A percentile compares a stretch with the other conserved stretches of the same genome.
Evolutionary conservation across 2,888 invertebrate genomes (phyloP).

Genomic region (Malachius bipustulatus): DNA sequence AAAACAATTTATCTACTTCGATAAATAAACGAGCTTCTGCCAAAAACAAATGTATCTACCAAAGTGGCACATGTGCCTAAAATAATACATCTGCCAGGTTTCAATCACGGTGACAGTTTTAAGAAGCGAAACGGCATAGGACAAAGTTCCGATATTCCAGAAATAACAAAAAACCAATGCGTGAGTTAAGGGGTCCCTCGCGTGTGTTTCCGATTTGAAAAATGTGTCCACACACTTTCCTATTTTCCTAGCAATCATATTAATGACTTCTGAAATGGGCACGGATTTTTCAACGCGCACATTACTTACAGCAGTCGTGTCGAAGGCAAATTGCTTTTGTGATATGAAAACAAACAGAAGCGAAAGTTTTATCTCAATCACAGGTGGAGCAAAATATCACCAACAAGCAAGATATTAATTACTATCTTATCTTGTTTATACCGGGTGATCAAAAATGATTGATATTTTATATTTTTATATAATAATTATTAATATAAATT

Average conservation of each 20-base stretch:
- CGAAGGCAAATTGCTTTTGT: too few relatives aligned
- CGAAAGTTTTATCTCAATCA: too few relatives aligned
- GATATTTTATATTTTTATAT: too few relatives aligned
- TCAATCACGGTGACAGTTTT: conserved; percentile 34
- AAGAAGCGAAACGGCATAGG: conserved; percentile 17
- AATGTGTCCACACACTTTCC: conserved; percentile 28
- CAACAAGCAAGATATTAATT: too few relatives aligned
- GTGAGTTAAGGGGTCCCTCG: conserved; percentile 17
- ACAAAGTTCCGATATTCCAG: conserved; percentile 27
- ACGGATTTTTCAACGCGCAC: conserved; percentile 14
- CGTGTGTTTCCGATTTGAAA: conserved; percentile 27
- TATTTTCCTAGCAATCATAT: conserved; percentile 25
- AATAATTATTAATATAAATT: too few relatives aligned
- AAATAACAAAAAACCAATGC: conserved; percentile 31
- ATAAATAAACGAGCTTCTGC: conserved; percentile 2
- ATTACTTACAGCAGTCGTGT: too few relatives aligned
- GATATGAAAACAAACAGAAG: too few relatives aligned
- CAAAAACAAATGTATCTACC: conserved; percentile 9
- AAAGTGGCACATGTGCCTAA: not conserved
- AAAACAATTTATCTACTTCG: conserved; percentile 1
- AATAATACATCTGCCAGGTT: conserved; percentile 37
- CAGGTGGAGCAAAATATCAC: too few relatives aligned
- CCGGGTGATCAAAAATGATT: too few relatives aligned
- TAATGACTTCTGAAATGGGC: conserved; percentile 18
- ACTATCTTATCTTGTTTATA: too few relatives aligned